Conservation (phyloP, 2,113 vertebrate species). For the Larimichthys polyactis region DNA sequence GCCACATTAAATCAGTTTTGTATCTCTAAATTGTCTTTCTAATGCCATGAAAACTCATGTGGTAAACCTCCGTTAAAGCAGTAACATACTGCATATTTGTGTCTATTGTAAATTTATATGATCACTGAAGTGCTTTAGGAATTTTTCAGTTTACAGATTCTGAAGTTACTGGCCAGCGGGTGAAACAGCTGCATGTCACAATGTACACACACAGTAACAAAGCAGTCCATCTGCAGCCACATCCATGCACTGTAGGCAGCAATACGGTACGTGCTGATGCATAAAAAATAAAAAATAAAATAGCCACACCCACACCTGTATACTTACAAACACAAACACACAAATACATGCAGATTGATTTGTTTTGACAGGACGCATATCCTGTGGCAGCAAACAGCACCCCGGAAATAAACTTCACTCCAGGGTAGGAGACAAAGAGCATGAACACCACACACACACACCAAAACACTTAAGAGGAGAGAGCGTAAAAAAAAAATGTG, state of each 20-base stretch:
- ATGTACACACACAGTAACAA: constrained; percentile 1
- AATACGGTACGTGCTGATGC: constrained; percentile 10
- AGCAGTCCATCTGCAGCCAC: constrained; percentile 13
- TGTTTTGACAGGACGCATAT: constrained; percentile 55
- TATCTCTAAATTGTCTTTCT: background rate
- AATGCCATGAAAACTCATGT: background rate
- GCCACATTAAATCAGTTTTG: background rate
- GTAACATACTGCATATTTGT: background rate
- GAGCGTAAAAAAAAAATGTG: background rate
- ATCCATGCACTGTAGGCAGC: constrained; percentile 24
- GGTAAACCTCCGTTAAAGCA: background rate
- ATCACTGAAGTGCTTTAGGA: constrained; percentile 6
- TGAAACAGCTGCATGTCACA: constrained; percentile 7
- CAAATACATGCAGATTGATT: constrained; percentile 11
- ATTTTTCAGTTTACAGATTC: constrained; percentile 25
- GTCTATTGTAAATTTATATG: background rate
- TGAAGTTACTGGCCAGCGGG: background rate
- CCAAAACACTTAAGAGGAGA: constrained; percentile 6
- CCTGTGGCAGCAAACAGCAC: constrained; percentile 40
- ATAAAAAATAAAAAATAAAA: constrained; percentile 15
- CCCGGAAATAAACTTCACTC: constrained; percentile 64
- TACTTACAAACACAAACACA: background rate
- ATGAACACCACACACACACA: constrained; percentile 32
- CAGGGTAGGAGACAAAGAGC: constrained; percentile 56
- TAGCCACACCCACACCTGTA: constrained; percentile 24